Evolutionary conservation across 2,888 invertebrate genomes (phyloP), one percentile per base, ranked within the genome.

Genomic region (Arrhopalites spinosus): DNA sequence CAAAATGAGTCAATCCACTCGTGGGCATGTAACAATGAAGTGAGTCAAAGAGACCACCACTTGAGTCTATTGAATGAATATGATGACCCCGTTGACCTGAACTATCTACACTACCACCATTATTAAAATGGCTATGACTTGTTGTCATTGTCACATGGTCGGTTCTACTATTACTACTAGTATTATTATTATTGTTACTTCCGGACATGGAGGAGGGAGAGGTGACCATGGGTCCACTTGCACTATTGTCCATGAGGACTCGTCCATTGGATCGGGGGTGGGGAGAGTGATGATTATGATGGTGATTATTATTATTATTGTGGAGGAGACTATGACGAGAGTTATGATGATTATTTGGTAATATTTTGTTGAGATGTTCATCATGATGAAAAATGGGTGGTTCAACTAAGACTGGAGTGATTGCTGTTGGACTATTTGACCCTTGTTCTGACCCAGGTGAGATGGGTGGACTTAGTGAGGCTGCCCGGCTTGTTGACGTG

Each of bases 391-490:
- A 53, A 29, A 27, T 30, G 0, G 64, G 23, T 11, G 36, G 29
- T 17, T 61, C 72, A 13, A 67, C 36, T 36, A 36, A 11, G 3
- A 36, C 3, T 36, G 36, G 36, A 29, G 25, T 56, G 25, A 43
- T n/a, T 20, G 23, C 43, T 17, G 23, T 43, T 11, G 64, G 64
- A 71, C 70, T 75, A 20, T 53, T 71, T 13, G 73, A 73, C 25
- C 67, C 73, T 17, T 78, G 80, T 84, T 94, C 94, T 1, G 93
- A 93, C 1, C 93, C 93, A 0, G 93, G 93, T 13, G 93, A 93
- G 64, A 94, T 94, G 0, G 93, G 93, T 0, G 93, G 93, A 85
- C 93, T 93, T 75, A 81, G 27, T 1, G 81, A 82, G 7, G 78
- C 76, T 0, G 78, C 79, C 29, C 80, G 78, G 45, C 78, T 78